Evolutionary conservation across 2,797 vertebrate species (phyloP), one percentile per base, ranked within the genome.

Genomic region (Clamator glandarius): DNA sequence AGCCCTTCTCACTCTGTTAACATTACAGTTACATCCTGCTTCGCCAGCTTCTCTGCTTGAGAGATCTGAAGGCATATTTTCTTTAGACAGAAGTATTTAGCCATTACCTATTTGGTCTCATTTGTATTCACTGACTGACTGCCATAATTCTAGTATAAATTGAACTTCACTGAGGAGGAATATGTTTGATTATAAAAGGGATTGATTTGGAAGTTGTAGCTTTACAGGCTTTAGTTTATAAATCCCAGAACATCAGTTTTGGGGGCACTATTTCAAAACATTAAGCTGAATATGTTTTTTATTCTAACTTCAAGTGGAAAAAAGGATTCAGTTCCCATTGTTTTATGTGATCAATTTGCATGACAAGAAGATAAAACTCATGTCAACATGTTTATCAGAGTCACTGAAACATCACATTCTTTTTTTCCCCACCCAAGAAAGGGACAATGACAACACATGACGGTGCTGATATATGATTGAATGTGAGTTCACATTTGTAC

Each of bases 61-160:
- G 67, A 78, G 54, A 58, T 51, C 79, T 81, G 51, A 55, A 59
- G 39, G 55, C 50, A 2, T 61, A 26, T 36, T 82, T 63, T 29
- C 48, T 92, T 69, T 36, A 59, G 72, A 67, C 16, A 68, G 58
- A 86, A 74, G 26, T 70, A 67, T 67, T 77, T 35, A 51, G 68
- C 52, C 50, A 8, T 54, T 74, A 87, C 46, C 84, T n/a, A 29
- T 79, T 84, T 46, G 57, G 57, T 92, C 84, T 89, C 61, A 67
- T 95, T 89, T 89, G 63, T 84, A 88, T 90, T 96, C 88, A 64
- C 15, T n/a, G 48, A 57, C 35, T 36, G 61, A 79, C 67, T 89
- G 48, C 18, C 8, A 5, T 69, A 33, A 87, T 73, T 94, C 87
- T 57, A 67, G 84, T 55, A 63, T 31, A 87, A 90, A 94, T 35